Conservation (phyloP, 2,113 vertebrate species). For the Leucopsar rothschildi region DNA sequence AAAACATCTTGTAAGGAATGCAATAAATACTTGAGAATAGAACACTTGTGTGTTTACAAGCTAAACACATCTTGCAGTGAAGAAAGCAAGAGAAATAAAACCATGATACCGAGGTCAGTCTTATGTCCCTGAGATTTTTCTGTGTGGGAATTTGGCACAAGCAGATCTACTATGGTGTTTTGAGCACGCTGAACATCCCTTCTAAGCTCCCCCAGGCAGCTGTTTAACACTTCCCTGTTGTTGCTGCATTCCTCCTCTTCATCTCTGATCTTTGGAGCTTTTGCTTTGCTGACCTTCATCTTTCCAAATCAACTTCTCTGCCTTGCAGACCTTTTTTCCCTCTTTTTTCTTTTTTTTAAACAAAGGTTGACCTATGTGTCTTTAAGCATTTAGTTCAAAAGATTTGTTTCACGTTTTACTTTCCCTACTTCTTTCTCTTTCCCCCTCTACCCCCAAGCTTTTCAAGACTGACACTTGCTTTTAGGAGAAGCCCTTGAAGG, state of each 20-base stretch:
- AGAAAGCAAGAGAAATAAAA: not conserved
- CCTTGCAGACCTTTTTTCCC: not conserved
- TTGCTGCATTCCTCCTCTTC: slow-evolving; percentile 12
- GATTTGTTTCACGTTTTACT: not conserved
- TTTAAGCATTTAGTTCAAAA: not conserved
- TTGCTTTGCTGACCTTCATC: slow-evolving; percentile 6
- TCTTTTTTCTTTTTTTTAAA: not conserved
- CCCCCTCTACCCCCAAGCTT: not conserved
- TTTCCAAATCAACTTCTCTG: not conserved
- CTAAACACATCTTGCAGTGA: not conserved
- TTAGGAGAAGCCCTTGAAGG: not conserved
- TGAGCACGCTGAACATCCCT: slow-evolving; percentile 7
- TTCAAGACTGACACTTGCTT: not conserved
- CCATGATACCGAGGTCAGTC: not conserved
- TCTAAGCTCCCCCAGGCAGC: slow-evolving; percentile 41
- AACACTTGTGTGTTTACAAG: not conserved
- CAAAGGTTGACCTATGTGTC: not conserved
- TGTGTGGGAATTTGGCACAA: slow-evolving; percentile 45
- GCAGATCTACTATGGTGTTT: slow-evolving; percentile 29
- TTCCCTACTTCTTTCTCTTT: not conserved
- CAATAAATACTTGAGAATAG: not conserved
- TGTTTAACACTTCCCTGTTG: slow-evolving; percentile 33
- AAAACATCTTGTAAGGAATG: not conserved
- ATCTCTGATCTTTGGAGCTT: not conserved
- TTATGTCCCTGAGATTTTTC: slow-evolving; percentile 20